Percentiles rank a stretch among this genome's conserved stretches.
These are phyloP conservation scores for Dysmachus trigonus DNA, from an alignment of 2,888 invertebrate genomes.

Conservation along the genomic window DNA sequence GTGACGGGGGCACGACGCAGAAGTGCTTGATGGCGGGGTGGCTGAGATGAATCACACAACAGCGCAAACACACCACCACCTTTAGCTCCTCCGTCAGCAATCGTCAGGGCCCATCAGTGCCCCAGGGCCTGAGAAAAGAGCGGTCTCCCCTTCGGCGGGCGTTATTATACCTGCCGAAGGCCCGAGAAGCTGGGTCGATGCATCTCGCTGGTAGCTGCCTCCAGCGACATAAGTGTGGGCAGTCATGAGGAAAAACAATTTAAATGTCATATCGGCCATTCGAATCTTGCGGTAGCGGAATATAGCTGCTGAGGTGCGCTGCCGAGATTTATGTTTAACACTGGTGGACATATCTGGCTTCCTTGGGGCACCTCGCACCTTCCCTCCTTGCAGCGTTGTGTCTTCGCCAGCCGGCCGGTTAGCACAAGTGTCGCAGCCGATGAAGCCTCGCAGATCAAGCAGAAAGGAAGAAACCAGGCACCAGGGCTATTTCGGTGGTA, in stretches of 20 bases:
- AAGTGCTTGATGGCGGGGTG: neutral
- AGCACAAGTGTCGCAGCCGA: slow-evolving; percentile 33
- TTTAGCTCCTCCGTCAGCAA: neutral
- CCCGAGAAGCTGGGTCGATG: neutral
- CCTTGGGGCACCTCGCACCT: slow-evolving; percentile 35
- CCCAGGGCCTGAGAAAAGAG: neutral
- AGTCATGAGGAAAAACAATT: slow-evolving; percentile 50
- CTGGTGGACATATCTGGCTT: slow-evolving; percentile 44
- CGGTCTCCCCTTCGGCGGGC: slow-evolving; percentile 9
- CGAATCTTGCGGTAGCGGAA: slow-evolving; percentile 49
- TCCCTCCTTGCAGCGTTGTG: neutral
- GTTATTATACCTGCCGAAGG: neutral
- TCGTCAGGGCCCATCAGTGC: neutral
- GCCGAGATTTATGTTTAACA: slow-evolving; percentile 50
- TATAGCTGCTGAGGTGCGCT: slow-evolving; percentile 43
- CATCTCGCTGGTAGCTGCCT: slow-evolving; percentile 30
- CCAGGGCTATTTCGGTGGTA: slow-evolving; percentile 8
- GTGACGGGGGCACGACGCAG: neutral
- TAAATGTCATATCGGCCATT: slow-evolving; percentile 47
- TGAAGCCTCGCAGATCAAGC: slow-evolving; percentile 12
- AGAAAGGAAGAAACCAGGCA: neutral
- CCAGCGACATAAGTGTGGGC: slow-evolving; percentile 49
- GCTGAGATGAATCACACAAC: neutral
- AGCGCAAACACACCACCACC: neutral
- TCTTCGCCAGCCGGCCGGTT: neutral